Percentiles rank a stretch among this genome's conserved stretches.
phyloP scores from a whole-genome alignment of 2,888 invertebrate genomes.

The Notocelia uddmanniana region DNA sequence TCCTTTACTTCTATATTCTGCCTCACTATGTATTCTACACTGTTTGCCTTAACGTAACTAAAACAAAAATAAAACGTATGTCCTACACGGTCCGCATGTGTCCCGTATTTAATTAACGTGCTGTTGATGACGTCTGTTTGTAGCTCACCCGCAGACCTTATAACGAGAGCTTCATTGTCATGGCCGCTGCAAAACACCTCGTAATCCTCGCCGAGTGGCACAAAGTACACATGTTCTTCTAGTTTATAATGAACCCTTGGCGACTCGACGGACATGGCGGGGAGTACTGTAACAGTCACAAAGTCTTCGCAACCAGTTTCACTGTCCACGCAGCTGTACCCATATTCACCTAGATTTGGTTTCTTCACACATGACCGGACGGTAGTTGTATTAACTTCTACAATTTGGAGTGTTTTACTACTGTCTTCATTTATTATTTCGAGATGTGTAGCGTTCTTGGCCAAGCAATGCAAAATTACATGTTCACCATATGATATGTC shows the following conservation, averaged over 20 bases:
- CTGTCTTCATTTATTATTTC: neutral
- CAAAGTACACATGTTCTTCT: neutral
- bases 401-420: neutral
- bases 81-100: neutral
- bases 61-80: neutral
- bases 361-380: neutral
- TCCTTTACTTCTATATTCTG: neutral
- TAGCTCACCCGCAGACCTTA: neutral
- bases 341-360: neutral
- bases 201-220: neutral
- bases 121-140: neutral
- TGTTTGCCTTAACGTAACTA: neutral
- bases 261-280: neutral
- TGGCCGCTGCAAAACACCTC: slow-evolving; percentile 9
- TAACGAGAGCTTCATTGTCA: neutral
- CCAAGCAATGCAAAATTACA: neutral
- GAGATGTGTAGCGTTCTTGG: neutral
- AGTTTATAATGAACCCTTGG: neutral
- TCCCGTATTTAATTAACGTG: neutral
- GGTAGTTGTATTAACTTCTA: neutral
- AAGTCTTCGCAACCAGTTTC: neutral
- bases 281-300: neutral
- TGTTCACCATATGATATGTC: slow-evolving; percentile 3
- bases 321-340: neutral
- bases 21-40: too few species aligned